Base-by-base conservation (phyloP, 2,113 vertebrate genomes). In the Pollachius pollachius region DNA sequence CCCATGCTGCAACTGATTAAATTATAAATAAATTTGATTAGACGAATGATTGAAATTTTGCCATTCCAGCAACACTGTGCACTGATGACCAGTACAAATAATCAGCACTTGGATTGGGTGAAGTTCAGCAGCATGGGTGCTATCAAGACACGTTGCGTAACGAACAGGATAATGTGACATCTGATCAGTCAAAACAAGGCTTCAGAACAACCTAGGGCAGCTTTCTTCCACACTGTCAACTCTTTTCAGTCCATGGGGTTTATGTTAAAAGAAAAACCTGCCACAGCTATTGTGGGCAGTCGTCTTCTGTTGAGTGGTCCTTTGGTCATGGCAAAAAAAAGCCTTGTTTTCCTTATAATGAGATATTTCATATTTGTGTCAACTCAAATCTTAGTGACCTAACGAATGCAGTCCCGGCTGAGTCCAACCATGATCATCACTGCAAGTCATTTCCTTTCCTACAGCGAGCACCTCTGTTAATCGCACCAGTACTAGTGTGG, bases 131-230 rank as follows among this genome's bases (percentile, higher is more conserved):
- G 57, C 27, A 73, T 52, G 65, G 60, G 67, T 12, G 48, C 15
- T 62, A 41, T 68, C 0, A 34, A 34, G 30, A 34, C 30, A 1
- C 52, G 63, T 67, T 66, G 69, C n/a, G 61, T 71, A 27, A 70
- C 68, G 41, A 68, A 62, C 67, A 73, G 56, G 72, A 71, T 65
- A 70, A 74, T 62, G 68, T 30, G 68, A 64, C 34, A 75, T 60
- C 18, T 74, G 69, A 19, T 72, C 41, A 13, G 41, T 48, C 41
- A 48, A 41, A 11, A 11, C 6, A 41, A 13, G 41, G 41, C 41
- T 48, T 48, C 41, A 48, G 37, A 11, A 41, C 4, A 8, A 8
- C 37, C 23, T 23, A 41, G 37, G 37, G 12, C 41, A 48, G 41
- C 41, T 48, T 48, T 12, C 41, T 12, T 48, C 41, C 8, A 48